A percentile compares a stretch with the other conserved stretches of the same genome.
phyloP scores from a whole-genome alignment of 92 coral and sea anemone species.

The Meandrina meandrites region DNA sequence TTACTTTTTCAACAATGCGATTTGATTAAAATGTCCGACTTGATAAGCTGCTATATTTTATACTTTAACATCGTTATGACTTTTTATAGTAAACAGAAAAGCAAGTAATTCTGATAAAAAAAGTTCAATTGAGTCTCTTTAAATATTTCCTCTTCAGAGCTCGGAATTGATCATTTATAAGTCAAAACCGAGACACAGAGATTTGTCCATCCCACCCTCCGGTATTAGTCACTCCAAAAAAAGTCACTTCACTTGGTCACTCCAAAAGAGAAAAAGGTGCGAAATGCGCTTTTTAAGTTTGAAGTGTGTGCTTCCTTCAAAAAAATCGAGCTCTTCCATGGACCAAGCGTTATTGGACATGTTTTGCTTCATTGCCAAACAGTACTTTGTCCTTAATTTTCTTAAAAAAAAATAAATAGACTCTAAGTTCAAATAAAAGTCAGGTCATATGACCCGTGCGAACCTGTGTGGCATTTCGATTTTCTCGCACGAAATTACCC shows the following conservation, averaged over 20 bases:
- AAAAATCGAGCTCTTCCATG: too few relatives aligned
- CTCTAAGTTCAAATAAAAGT: not conserved
- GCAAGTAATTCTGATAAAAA: not conserved
- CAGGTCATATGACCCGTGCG: not conserved
- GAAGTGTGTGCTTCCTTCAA: too few relatives aligned
- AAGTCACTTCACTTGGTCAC: too few relatives aligned
- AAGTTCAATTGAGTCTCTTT: not conserved
- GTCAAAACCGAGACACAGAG: too few relatives aligned
- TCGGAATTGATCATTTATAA: not conserved
- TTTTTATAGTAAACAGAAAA: not conserved
- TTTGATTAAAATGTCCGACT: too few relatives aligned
- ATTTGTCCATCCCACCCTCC: not conserved
- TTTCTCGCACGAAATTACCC: not conserved
- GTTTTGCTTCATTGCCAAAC: not conserved
- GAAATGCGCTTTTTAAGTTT: too few relatives aligned
- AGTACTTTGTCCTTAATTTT: too few relatives aligned
- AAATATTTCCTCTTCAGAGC: not conserved
- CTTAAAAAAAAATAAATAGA: too few relatives aligned
- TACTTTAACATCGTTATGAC: too few relatives aligned
- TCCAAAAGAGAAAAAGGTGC: too few relatives aligned
- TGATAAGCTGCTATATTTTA: too few relatives aligned
- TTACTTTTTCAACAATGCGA: too few relatives aligned
- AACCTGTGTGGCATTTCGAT: not conserved
- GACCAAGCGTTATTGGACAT: not conserved
- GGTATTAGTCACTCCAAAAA: not conserved